Percentiles rank a stretch among this genome's conserved stretches.
These are phyloP conservation scores for Ectemnius continuus DNA, from an alignment of 2,888 invertebrate species.

Conservation along the genomic window DNA sequence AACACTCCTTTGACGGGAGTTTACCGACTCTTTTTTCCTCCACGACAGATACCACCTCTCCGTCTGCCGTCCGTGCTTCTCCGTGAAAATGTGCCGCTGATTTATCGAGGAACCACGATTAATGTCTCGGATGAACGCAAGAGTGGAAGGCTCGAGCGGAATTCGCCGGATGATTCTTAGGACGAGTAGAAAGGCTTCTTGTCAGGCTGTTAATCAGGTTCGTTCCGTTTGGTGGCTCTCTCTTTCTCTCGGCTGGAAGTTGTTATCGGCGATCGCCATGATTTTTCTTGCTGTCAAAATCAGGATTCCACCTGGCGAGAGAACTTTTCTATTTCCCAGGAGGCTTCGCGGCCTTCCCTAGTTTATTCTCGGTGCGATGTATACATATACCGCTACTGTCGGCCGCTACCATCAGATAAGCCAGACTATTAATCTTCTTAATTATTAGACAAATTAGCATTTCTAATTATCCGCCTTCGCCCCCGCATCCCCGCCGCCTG, in stretches of 20 bases:
- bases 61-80: constrained; percentile 1
- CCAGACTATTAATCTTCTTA: constrained; percentile 52
- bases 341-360: neutral
- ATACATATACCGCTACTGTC: neutral
- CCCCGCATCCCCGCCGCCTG: constrained; percentile 34
- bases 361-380: neutral
- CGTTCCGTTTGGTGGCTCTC: no score
- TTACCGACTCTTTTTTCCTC: constrained; percentile 11
- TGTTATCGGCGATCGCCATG: neutral
- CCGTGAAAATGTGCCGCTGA: neutral
- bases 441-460: constrained; percentile 60
- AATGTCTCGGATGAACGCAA: neutral
- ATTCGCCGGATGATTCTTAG: no score
- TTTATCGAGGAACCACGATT: constrained; percentile 23
- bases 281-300: neutral
- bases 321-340: constrained; percentile 8
- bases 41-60: neutral
- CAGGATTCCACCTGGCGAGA: neutral
- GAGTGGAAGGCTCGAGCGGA: neutral
- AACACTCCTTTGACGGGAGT: constrained; percentile 24
- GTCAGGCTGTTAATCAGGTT: no score
- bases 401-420: constrained; percentile 48
- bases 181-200: no score
- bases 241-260: no score
- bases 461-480: constrained; percentile 56